Evolutionary conservation across 2,113 vertebrate genomes (phyloP).

Genomic region (Rhinogobius similis): DNA sequence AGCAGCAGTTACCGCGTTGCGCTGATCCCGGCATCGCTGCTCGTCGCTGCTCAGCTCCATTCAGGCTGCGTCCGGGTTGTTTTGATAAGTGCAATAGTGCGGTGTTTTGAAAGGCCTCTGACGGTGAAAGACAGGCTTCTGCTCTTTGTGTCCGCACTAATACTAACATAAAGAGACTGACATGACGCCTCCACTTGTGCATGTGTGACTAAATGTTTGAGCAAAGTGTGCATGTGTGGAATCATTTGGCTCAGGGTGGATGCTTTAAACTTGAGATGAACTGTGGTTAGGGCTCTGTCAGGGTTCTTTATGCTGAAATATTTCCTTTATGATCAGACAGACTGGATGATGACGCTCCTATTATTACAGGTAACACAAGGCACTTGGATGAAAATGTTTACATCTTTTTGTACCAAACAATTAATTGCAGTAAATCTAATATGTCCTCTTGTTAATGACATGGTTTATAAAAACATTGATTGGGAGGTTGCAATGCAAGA

Average conservation of each 20-base stretch:
- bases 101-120: conserved; percentile 60
- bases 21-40: conserved; percentile 52
- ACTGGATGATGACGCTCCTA: no score
- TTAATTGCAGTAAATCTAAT: no score
- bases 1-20: conserved; percentile 30
- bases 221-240: conserved; percentile 15
- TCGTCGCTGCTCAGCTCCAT: conserved; percentile 57
- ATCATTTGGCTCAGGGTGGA: background rate
- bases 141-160: conserved; percentile 54
- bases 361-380: no score
- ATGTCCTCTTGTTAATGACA: no score
- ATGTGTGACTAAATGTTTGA: background rate
- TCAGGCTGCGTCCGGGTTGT: conserved; percentile 55
- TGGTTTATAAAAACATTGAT: no score
- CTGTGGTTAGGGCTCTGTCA: no score
- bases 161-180: conserved; percentile 48
- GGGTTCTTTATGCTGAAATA: no score
- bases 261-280: no score
- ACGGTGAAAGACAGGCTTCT: conserved; percentile 65
- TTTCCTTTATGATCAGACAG: no score
- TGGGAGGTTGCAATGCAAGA: no score
- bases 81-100: conserved; percentile 64
- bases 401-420: no score
- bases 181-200: conserved; percentile 37
- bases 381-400: no score